Conservation (phyloP, 2,113 vertebrate genomes). For the Lampris incognitus region DNA sequence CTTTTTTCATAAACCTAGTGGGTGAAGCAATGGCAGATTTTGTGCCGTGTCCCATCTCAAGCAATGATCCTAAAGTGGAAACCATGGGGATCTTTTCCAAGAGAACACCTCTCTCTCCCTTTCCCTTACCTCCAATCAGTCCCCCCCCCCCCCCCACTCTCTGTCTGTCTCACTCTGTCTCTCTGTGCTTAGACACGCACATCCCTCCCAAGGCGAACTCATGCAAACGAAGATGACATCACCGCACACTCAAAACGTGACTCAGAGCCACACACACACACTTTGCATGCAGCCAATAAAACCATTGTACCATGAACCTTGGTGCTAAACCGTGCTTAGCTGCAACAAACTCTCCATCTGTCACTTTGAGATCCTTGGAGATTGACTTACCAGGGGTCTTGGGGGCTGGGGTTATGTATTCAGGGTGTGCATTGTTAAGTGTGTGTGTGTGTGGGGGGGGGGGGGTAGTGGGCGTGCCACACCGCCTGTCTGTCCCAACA, state of each 20-base stretch:
- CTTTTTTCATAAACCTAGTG: too few relatives aligned
- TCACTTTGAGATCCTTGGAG: constrained; percentile 47
- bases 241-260: constrained; percentile 55
- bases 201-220: constrained; percentile 5
- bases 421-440: not conserved
- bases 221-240: constrained; percentile 63
- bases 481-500: constrained; percentile 47
- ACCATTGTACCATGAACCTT: constrained; percentile 14
- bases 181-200: not conserved
- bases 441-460: not conserved
- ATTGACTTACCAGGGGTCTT: constrained; percentile 13
- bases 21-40: too few relatives aligned
- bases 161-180: not conserved
- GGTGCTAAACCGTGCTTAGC: constrained; percentile 31
- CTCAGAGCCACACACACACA: constrained; percentile 34
- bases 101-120: not conserved
- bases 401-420: constrained; percentile 6
- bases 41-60: too few relatives aligned
- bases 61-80: too few relatives aligned
- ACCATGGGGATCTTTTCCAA: too few relatives aligned
- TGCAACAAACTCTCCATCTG: constrained; percentile 51
- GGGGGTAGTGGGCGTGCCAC: not conserved
- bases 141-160: constrained; percentile 10
- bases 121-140: not conserved
- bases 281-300: not conserved